Evolutionary conservation across 2,113 vertebrate genomes (phyloP).

Genomic region (Lanius collurio): DNA sequence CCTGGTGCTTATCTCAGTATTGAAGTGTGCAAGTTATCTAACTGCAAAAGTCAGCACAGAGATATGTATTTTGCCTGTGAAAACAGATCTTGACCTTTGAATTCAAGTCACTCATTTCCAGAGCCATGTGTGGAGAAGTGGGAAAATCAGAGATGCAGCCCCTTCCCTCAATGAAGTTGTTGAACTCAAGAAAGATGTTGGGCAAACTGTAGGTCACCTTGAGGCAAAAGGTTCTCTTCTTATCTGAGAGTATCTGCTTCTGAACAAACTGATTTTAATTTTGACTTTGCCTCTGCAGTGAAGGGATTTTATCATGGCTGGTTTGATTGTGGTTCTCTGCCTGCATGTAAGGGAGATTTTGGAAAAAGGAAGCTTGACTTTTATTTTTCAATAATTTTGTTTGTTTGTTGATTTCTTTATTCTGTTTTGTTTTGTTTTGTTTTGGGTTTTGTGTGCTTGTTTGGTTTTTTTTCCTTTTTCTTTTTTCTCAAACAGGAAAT

Average conservation of each 20-base stretch:
- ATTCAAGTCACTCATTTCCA: slow-evolving; percentile 20
- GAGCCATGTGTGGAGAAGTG: neutral
- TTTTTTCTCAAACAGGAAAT: neutral
- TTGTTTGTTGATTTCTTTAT: neutral
- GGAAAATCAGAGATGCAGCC: neutral
- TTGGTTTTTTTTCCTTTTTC: neutral
- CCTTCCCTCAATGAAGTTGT: neutral
- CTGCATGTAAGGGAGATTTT: neutral
- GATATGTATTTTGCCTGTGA: slow-evolving; percentile 33
- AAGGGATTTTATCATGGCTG: neutral
- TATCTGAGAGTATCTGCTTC: neutral
- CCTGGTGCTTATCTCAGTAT: slow-evolving; percentile 5
- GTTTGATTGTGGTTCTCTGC: neutral
- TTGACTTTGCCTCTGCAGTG: neutral
- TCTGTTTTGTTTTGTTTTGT: neutral
- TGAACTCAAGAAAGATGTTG: neutral
- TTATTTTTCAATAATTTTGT: neutral
- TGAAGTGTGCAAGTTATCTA: slow-evolving; percentile 16
- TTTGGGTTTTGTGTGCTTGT: neutral
- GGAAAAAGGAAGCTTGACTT: neutral
- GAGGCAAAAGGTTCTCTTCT: neutral
- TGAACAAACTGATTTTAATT: neutral
- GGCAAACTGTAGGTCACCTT: neutral
- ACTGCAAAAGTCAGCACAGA: neutral
- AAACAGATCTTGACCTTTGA: slow-evolving; percentile 45